Base-by-base conservation (phyloP, 2,113 vertebrate genomes). In the Vulpes lagopus region DNA sequence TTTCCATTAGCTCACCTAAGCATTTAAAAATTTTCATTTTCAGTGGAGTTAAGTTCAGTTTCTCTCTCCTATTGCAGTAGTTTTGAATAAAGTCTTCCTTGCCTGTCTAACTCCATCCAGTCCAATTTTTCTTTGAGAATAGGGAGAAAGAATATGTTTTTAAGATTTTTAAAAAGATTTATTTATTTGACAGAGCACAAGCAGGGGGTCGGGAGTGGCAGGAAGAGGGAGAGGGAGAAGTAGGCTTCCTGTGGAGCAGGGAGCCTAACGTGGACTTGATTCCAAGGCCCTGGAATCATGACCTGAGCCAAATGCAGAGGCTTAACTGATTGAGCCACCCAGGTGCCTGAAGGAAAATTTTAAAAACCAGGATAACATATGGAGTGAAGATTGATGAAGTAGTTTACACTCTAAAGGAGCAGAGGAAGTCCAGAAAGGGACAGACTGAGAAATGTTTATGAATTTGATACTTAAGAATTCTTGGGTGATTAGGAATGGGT, bases 71-170 rank as follows among this genome's bases (percentile, higher is more conserved):
- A 14, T 74, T 82, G 7, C 8, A 71, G 35, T 71, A 43, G 67
- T 71, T 60, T 88, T 96, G 73, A 82, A 88, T 94, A 80, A 55
- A 86, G 7, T 89, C 78, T 82, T 69, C 22, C 11, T 90, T 67
- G 2, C n/a, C 35, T 73, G 11, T 35, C 89, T 76, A 67, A 67
- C 53, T 96, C 35, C 14, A 59, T 23, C 9, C 14, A 60, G 30
- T 67, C 20, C 27, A 76, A 74, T 51, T 71, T 79, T 62, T 65
- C 12, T 51, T 49, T 67, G 16, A 92, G 51, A 81, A 43, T 35
- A 79, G 22, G 11, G 49, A 81, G 30, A 55, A n/a, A 80, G 25
- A 90, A 93, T 17, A 71, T 8, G 43, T 43, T 43, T 43, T 43
- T 43, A 43, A 43, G 43, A 43, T 43, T 43, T 17, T 1, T 9